Evolutionary conservation across 2,888 invertebrate species (phyloP), one percentile per base, ranked within the genome.

Genomic region (Macaria liturata): DNA sequence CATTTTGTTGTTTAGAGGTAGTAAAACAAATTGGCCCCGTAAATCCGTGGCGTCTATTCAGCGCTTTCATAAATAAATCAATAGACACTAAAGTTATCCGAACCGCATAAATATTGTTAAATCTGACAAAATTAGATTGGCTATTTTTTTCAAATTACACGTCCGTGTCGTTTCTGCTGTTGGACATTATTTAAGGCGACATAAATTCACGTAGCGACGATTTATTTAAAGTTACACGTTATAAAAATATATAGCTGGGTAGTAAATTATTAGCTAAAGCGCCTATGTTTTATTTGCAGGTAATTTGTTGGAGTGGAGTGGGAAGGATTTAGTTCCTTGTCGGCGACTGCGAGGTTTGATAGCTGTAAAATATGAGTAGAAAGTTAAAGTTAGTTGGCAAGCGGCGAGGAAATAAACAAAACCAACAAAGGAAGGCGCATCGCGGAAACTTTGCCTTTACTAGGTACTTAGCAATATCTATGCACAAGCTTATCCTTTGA

Each of bases 241-340:
- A 52, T 62, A 59, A 63, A 65, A 60, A 58, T 61, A 46, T 59
- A 58, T 61, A 46, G 44, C 39, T 49, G 9, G 9, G 34, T 54
- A 46, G 51, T 61, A 54, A 54, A 60, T 63, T 52, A 60, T 63
- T 57, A 57, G 64, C 68, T 66, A 65, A 74, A 67, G 57, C 61
- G 62, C 50, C 49, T 66, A 59, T 68, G 59, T 61, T 64, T 75
- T 73, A 67, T 73, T 78, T 78, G 65, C 78, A 78, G 78, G 78
- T 78, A 78, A 76, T 75, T 73, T 72, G 65, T 66, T 69, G 54
- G 59, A 62, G 55, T 45, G 56, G 57, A 54, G 44, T 51, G 50
- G 52, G 59, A 54, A 62, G 61, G 55, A 55, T 55, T 56, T 65
- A 59, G 66, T 74, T 70, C 68, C 66, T 45, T 68, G 59, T 69